phyloP scores from a whole-genome alignment of 2,797 vertebrate species.

The Alauda arvensis region DNA sequence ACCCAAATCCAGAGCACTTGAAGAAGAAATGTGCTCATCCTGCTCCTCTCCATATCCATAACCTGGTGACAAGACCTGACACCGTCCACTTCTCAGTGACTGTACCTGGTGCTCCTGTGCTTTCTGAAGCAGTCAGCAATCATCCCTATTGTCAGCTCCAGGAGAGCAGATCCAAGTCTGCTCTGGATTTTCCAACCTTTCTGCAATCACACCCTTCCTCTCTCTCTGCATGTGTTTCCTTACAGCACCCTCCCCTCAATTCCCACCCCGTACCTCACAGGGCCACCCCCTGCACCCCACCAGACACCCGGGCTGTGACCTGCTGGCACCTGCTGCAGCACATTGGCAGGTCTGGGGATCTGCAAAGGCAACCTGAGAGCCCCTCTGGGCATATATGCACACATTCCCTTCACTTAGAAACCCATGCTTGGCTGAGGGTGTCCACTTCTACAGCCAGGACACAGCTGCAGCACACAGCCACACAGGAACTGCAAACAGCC shows the following conservation, averaged over 20 bases:
- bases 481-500: neutral
- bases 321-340: too few relatives aligned
- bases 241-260: neutral
- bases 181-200: neutral
- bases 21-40: neutral
- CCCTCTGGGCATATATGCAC: too few relatives aligned
- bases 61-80: neutral
- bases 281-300: fast-evolving
- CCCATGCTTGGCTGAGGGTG: neutral
- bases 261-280: fast-evolving
- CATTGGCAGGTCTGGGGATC: neutral
- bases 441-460: neutral
- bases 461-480: neutral
- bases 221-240: neutral
- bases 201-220: neutral
- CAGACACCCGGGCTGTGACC: neutral
- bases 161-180: neutral
- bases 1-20: neutral
- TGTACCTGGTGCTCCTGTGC: neutral
- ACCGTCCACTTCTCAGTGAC: fast-evolving
- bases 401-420: neutral
- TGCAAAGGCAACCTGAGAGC: neutral
- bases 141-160: neutral
- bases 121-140: neutral
- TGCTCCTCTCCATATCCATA: neutral